Conservation (phyloP, 2,113 vertebrate species). For the Pseudopodoces humilis region DNA sequence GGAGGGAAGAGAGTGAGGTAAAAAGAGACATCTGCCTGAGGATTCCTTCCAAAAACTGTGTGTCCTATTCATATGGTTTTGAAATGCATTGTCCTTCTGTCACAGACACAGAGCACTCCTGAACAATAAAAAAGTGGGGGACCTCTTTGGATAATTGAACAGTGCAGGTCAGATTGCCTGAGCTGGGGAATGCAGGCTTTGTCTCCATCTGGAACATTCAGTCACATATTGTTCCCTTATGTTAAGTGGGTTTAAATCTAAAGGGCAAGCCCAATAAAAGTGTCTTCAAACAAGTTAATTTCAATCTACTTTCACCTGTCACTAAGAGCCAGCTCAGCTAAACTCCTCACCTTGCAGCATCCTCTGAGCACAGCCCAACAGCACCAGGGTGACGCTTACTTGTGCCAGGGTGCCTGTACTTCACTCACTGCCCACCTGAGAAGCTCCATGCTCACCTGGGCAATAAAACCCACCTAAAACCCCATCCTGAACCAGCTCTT, state of each 20-base stretch:
- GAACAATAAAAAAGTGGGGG: background rate
- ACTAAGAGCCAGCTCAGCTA: constrained; percentile 7
- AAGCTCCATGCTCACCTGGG: background rate
- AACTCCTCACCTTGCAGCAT: background rate
- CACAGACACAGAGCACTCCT: background rate
- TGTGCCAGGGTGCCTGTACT: background rate
- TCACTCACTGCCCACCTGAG: background rate
- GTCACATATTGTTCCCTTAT: background rate
- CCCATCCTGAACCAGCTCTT: background rate
- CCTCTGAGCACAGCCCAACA: background rate
- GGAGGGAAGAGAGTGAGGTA: background rate
- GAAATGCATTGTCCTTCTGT: background rate
- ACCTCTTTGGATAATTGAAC: background rate
- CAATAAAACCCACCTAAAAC: background rate
- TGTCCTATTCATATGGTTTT: background rate
- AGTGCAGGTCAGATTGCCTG: background rate
- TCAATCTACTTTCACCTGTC: background rate
- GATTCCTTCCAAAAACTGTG: background rate
- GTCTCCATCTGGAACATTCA: background rate
- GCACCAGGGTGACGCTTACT: background rate
- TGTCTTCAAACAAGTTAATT: background rate
- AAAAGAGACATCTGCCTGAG: background rate
- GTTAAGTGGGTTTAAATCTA: background rate
- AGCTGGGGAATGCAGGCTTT: background rate
- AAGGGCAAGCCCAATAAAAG: background rate